These are phyloP conservation scores for Luehdorfia chinensis DNA, from an alignment of 1,140 invertebrate species.

Conservation along the genomic window DNA sequence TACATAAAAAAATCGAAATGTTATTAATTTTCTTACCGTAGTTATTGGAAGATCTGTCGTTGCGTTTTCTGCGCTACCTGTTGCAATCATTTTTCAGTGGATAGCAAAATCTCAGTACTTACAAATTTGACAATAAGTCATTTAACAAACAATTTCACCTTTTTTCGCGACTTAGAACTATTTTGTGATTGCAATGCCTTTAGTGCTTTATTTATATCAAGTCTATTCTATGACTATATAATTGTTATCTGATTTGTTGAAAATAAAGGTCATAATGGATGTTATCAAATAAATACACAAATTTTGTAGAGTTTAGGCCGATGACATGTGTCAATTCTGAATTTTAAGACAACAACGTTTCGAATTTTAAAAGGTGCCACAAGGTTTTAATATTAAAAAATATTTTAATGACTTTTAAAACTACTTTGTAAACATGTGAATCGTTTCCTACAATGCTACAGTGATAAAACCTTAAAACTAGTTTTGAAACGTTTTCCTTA, in stretches of 20 bases:
- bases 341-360: slow-evolving; percentile 36
- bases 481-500: too few species aligned
- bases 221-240: slow-evolving; percentile 15
- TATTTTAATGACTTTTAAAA: neutral
- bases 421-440: neutral
- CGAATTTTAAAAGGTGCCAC: slow-evolving; percentile 27
- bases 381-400: slow-evolving; percentile 3
- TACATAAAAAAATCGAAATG: too few species aligned
- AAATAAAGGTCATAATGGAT: slow-evolving; percentile 57
- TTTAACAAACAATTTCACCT: slow-evolving; percentile 18
- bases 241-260: slow-evolving; percentile 35
- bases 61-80: slow-evolving; percentile 43
- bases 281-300: slow-evolving; percentile 59
- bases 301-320: slow-evolving; percentile 56
- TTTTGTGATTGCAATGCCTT: slow-evolving; percentile 2
- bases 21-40: slow-evolving; percentile 34
- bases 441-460: neutral
- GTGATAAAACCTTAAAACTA: too few species aligned
- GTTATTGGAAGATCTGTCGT: slow-evolving; percentile 29
- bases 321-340: slow-evolving; percentile 53
- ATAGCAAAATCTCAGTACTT: slow-evolving; percentile 29
- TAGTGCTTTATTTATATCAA: slow-evolving; percentile 14
- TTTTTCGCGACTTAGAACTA: slow-evolving; percentile 1
- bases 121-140: slow-evolving; percentile 34
- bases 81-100: slow-evolving; percentile 57